A percentile compares a stretch with the other conserved stretches of the same genome.
phyloP scores from a whole-genome alignment of 2,797 vertebrate genomes.

The Rachycentron canadum region DNA sequence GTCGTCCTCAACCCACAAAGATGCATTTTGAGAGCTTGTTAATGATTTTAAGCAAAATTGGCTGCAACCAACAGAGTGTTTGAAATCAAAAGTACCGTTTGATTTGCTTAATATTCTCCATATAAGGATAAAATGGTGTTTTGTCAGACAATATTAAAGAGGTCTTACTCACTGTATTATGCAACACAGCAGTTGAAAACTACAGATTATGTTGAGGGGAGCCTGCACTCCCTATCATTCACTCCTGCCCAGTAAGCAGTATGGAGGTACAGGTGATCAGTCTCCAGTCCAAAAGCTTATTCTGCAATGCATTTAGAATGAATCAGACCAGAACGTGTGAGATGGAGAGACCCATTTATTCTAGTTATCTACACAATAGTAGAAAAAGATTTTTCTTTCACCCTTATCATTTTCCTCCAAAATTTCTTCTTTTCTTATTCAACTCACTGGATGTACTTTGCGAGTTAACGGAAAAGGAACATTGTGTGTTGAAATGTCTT shows the following conservation, averaged over 20 bases:
- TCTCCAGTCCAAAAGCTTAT: conserved; percentile 51
- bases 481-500: conserved; percentile 27
- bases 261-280: conserved; percentile 58
- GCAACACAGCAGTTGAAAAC: conserved; percentile 24
- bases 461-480: conserved; percentile 41
- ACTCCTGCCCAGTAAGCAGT: conserved; percentile 40
- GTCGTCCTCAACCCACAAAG: conserved; percentile 37
- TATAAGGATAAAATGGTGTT: conserved; percentile 10
- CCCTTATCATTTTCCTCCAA: conserved; percentile 41
- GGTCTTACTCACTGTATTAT: conserved; percentile 13
- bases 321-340: conserved; percentile 56
- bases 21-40: conserved; percentile 36
- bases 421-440: conserved; percentile 28
- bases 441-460: conserved; percentile 13
- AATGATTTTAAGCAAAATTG: conserved; percentile 37
- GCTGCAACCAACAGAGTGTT: neutral
- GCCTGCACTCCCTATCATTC: conserved; percentile 37
- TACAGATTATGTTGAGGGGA: conserved; percentile 32
- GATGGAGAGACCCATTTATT: conserved; percentile 62
- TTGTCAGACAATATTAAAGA: conserved; percentile 13
- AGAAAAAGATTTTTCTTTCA: conserved; percentile 39
- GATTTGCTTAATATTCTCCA: neutral
- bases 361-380: conserved; percentile 54
- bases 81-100: neutral
- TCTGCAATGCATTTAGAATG: conserved; percentile 64